Evolutionary conservation across 2,113 vertebrate genomes (phyloP).

Genomic region (Laticauda colubrina): DNA sequence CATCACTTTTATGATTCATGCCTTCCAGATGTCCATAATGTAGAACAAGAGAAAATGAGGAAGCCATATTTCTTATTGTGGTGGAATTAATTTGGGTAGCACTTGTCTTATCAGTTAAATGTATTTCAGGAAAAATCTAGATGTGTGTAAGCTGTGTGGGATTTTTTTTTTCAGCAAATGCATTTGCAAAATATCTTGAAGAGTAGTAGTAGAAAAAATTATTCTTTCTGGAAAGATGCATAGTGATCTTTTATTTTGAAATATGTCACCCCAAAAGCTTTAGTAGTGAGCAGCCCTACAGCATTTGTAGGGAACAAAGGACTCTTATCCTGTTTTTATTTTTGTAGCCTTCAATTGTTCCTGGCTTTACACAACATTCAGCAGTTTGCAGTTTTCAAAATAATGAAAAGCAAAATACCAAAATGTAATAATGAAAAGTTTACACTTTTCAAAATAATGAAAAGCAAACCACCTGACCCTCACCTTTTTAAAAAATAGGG

Average conservation of each 20-base stretch:
- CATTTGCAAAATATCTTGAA: background rate
- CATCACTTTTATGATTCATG: background rate
- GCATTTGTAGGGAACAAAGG: background rate
- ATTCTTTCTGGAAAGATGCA: background rate
- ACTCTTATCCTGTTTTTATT: background rate
- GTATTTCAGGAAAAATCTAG: background rate
- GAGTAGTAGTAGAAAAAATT: background rate
- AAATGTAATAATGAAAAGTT: background rate
- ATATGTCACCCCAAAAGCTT: background rate
- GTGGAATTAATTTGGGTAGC: background rate
- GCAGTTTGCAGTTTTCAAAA: background rate
- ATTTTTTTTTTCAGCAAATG: background rate
- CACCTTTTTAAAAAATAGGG: background rate
- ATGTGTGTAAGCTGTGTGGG: background rate
- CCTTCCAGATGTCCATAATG: background rate
- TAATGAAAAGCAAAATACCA: background rate
- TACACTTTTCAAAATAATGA: background rate
- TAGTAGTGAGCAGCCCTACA: background rate
- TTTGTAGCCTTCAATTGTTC: background rate
- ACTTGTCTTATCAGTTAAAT: background rate
- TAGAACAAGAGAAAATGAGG: background rate
- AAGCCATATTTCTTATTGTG: background rate
- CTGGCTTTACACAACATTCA: background rate
- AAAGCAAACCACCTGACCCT: background rate
- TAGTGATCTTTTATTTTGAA: background rate